phyloP scores from a whole-genome alignment of 23 tunicate genomes.

The Phallusia fumigata region DNA sequence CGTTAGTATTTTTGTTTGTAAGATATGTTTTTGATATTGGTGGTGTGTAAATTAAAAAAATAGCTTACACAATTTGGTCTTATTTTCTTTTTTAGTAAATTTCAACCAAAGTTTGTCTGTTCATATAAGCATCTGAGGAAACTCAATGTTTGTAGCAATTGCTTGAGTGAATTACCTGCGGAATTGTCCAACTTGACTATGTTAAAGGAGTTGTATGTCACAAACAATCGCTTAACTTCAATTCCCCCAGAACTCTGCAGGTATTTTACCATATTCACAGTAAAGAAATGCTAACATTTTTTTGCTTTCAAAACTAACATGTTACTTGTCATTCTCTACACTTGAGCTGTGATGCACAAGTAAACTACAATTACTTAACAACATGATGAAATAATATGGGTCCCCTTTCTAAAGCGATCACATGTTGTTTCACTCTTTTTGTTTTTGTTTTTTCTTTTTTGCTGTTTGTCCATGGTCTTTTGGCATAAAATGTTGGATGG shows the following conservation, averaged over 20 bases:
- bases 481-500: too few relatives aligned
- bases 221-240: slow-evolving; percentile 21
- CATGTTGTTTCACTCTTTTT: too few relatives aligned
- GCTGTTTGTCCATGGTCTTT: too few relatives aligned
- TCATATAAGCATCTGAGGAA: neutral
- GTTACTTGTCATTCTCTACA: too few relatives aligned
- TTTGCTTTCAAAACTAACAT: too few relatives aligned
- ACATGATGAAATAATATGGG: too few relatives aligned
- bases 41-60: neutral
- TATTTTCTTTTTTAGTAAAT: neutral
- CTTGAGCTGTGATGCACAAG: too few relatives aligned
- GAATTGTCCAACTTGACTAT: slow-evolving; percentile 18
- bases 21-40: neutral
- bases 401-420: too few relatives aligned
- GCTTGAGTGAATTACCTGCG: slow-evolving; percentile 31
- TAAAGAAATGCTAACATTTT: too few relatives aligned
- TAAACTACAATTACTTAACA: too few relatives aligned
- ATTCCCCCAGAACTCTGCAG: slow-evolving; percentile 20
- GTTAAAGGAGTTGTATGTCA: slow-evolving; percentile 33
- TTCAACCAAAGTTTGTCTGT: neutral
- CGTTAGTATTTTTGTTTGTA: neutral
- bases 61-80: too few relatives aligned
- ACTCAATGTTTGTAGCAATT: slow-evolving; percentile 30
- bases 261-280: neutral
- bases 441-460: too few relatives aligned